Base-by-base conservation (phyloP, 2,797 vertebrate species). In the Coracias cyanogaster region DNA sequence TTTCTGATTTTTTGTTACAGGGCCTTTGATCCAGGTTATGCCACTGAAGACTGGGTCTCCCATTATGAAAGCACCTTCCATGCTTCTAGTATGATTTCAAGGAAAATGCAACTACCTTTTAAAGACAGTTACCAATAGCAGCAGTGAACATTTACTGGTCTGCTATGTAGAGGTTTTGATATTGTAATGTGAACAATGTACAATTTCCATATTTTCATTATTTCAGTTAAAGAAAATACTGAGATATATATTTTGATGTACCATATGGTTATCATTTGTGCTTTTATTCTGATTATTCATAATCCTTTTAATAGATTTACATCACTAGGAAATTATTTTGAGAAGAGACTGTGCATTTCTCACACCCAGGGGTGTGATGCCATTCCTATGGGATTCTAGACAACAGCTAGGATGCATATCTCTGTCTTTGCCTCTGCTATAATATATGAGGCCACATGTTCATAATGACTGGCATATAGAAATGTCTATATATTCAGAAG, bases 321-420 rank as follows among this genome's bases (percentile, higher is more conserved):
- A 58, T 13, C 14, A 35, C n/a, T 19, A 25, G 7, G 14, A 87
- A 66, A 3, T 4, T n/a, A 20, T 58, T 87, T 87, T 82, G 6
- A 6, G 54, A 70, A 45, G 25, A 54, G 8, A 3, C 1, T 51
- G 5, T 0, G 0, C 7, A 3, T 17, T 73, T 81, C 10, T 78
- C 17, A 54, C 8, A 29, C 9, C 3, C 29, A 29, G 22, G 10
- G 4, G 3, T 70, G 20, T 15, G 10, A 70, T 73, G 4, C 12
- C 16, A 33, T 41, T 20, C 15, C 22, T 46, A 0, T 31, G 45
- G 31, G 8, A 66, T 55, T 51, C 28, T 51, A 58, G 24, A 11
- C 20, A 69, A 6, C 7, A 57, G 12, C 41, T 37, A 39, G 10
- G 37, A 35, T 66, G 2, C 11, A 7, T 25, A 5, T 7, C 10